Conservation (phyloP, 2,113 vertebrate species). For the Thryonomys swinderianus region DNA sequence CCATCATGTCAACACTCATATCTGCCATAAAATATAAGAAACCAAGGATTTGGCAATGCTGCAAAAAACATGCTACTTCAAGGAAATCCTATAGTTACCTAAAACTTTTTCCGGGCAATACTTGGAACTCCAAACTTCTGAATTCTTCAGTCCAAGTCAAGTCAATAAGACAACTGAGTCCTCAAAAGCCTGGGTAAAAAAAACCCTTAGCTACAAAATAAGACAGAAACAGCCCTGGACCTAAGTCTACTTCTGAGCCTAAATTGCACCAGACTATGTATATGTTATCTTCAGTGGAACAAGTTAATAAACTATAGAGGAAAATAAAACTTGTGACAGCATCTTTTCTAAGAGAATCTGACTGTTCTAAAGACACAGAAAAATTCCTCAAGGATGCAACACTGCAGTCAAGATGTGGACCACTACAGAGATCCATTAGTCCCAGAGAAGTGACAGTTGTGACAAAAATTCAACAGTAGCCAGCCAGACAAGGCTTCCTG, state of each 20-base stretch:
- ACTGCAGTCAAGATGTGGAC: neutral
- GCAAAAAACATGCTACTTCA: conserved; percentile 35
- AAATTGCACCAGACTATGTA: neutral
- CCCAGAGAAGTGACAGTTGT: neutral
- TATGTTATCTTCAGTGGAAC: neutral
- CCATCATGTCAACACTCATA: neutral
- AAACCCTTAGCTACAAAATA: neutral
- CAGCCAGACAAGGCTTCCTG: neutral
- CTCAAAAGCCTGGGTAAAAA: neutral
- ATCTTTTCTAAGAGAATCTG: neutral
- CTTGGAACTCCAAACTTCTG: conserved; percentile 25
- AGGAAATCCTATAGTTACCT: conserved; percentile 34
- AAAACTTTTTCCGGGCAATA: neutral
- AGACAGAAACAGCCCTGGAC: neutral
- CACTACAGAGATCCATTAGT: neutral
- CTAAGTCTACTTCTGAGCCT: conserved; percentile 8
- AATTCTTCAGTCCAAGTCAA: conserved; percentile 13
- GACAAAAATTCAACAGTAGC: neutral
- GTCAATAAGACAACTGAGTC: neutral
- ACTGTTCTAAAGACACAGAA: neutral
- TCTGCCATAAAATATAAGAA: conserved; percentile 35
- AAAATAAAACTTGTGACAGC: neutral
- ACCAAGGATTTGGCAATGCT: neutral
- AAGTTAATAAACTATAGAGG: neutral
- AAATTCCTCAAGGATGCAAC: neutral